Evolutionary conservation across 2,888 invertebrate species (phyloP).

Genomic region (Aromia moschata): DNA sequence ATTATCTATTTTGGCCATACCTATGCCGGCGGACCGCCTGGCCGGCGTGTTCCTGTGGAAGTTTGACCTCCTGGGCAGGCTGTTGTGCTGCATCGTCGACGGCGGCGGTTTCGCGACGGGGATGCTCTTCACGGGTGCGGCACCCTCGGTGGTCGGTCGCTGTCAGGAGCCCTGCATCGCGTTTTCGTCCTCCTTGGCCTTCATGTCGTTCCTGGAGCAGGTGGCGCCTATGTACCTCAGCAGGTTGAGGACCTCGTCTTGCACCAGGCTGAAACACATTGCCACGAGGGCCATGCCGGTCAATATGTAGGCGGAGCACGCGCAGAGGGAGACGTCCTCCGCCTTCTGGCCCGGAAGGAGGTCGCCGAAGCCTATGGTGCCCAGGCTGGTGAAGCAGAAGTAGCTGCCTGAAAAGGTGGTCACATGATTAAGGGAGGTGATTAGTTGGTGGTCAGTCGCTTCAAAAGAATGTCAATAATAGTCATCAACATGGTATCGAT

Average conservation of each 20-base stretch:
- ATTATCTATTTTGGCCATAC: conserved; percentile 35
- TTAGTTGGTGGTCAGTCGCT: too few species aligned
- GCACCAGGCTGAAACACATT: conserved; percentile 87
- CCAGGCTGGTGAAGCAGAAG: conserved; percentile 78
- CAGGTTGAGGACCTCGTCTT: conserved; percentile 68
- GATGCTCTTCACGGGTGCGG: conserved; percentile 62
- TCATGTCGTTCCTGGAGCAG: conserved; percentile 48
- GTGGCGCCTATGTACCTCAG: conserved; percentile 57
- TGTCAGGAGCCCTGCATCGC: conserved; percentile 65
- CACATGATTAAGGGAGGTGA: too few species aligned
- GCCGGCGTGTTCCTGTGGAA: conserved; percentile 75
- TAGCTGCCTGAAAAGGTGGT: conserved; percentile 63
- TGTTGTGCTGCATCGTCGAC: conserved; percentile 63
- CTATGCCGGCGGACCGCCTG: conserved; percentile 67
- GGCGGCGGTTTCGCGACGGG: conserved; percentile 58
- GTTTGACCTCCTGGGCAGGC: conserved; percentile 65
- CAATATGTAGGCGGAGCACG: conserved; percentile 82
- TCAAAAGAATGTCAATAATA: too few species aligned
- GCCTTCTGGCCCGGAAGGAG: conserved; percentile 73
- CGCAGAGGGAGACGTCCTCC: conserved; percentile 76
- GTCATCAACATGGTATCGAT: too few species aligned
- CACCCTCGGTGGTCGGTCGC: conserved; percentile 63
- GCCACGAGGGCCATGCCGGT: conserved; percentile 87
- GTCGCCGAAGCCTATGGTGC: conserved; percentile 87
- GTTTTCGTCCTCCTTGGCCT: conserved; percentile 64